phyloP scores from a whole-genome alignment of 2,797 vertebrate species.

The Syncerus caffer region DNA sequence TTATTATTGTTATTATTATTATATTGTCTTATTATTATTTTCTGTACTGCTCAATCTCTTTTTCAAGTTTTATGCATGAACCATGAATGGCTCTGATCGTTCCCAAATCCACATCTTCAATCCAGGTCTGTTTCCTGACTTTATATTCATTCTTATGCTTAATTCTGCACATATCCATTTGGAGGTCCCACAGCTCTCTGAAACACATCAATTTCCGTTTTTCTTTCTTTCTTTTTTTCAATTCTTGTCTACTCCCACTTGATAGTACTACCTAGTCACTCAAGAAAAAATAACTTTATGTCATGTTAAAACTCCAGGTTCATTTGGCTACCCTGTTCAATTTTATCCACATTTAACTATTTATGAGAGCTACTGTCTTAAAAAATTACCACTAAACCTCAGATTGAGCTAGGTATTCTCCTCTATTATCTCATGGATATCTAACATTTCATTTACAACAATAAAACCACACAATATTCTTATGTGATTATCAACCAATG shows the following conservation, averaged over 20 bases:
- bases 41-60: neutral
- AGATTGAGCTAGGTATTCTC: neutral
- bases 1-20: too few relatives aligned
- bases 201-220: neutral
- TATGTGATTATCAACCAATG: neutral
- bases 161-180: neutral
- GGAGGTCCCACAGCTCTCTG: neutral
- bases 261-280: neutral
- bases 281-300: neutral
- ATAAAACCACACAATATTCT: neutral
- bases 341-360: neutral
- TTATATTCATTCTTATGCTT: neutral
- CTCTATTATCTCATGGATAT: neutral
- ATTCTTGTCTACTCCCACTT: neutral
- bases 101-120: neutral
- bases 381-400: neutral
- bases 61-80: neutral
- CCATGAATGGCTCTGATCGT: neutral
- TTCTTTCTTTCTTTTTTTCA: neutral
- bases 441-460: neutral
- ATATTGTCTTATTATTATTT: neutral
- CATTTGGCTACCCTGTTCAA: neutral
- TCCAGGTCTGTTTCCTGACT: neutral
- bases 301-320: neutral
- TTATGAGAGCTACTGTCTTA: neutral